A percentile compares a stretch with the other conserved stretches of the same genome.
These are phyloP conservation scores for Netelia melanura DNA, from an alignment of 2,888 invertebrate species.

Conservation along the genomic window DNA sequence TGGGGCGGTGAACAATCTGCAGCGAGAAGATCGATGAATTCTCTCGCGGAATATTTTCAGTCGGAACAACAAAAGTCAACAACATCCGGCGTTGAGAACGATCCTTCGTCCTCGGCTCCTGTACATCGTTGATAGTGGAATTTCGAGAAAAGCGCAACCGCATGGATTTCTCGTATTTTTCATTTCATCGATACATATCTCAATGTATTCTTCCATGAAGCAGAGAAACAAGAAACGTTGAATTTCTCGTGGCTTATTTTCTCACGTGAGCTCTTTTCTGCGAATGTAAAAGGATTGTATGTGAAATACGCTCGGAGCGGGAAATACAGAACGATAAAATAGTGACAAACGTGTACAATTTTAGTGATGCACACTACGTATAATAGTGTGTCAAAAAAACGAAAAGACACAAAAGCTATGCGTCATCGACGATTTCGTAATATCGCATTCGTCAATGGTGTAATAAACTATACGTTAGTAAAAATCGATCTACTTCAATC, in stretches of 20 bases:
- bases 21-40: constrained; percentile 92
- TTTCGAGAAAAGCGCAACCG: background rate
- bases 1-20: constrained; percentile 91
- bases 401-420: constrained; percentile 41
- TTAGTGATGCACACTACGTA: background rate
- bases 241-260: background rate
- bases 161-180: background rate
- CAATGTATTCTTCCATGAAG: background rate
- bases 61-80: constrained; percentile 81
- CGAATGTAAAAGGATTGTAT: constrained; percentile 2
- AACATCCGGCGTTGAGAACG: constrained; percentile 38
- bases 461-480: background rate
- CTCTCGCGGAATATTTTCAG: constrained; percentile 92
- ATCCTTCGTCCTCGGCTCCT: constrained; percentile 66
- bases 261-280: background rate
- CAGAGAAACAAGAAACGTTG: background rate
- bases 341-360: background rate
- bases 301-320: background rate
- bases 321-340: background rate
- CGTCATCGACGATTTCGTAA: constrained; percentile 6
- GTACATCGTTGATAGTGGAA: constrained; percentile 58
- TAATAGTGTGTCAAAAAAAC: background rate
- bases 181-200: background rate
- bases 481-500: no score
- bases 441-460: background rate